Evolutionary conservation across 2,888 invertebrate species (phyloP), one percentile per base, ranked within the genome.

Genomic region (Strigamia crassipes): DNA sequence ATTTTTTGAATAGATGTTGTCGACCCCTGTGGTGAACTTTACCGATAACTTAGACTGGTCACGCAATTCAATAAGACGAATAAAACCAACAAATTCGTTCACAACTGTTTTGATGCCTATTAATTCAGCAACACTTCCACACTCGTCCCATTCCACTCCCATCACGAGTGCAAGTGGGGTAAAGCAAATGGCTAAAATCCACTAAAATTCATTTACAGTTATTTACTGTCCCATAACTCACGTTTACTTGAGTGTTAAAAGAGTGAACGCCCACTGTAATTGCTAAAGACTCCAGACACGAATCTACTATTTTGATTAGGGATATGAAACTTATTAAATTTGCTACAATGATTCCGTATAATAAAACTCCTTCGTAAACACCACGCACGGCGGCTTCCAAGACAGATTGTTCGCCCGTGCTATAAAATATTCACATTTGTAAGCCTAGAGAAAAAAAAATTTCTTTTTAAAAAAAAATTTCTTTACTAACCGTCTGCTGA

Each of bases 331-430:
- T 96, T 0, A 99, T 93, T 15, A 99, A 90, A 86, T 96, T 97
- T 9, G 97, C 96, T 6, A 94, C 91, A 83, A 99, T 96, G 84
- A 95, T 95, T 10, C 94, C 90, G 12, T 97, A 92, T 2, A 99
- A 90, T 0, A 92, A 90, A 3, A 96, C 92, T 0, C 94, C 96
- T 85, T 92, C 91, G 12, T 92, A 90, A 0, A 96, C 97, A 0
- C 99, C 99, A 85, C 94, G 93, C 0, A 94, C 93, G 0, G 96
- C 97, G 0, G 98, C 98, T 85, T 98, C 97, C 34, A 99, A 88
- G 0, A 94, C 90, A 81, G 96, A 96, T 1, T 92, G 91, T 86
- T 96, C 95, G 84, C 93, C 42, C 27, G 21, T 23, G 12, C 42
- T 41, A 3, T 79, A 27, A 38, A 27, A 73, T 18, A 13, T n/a